Conservation (phyloP, 2,113 vertebrate genomes). For the Toxotes chatareus region DNA sequence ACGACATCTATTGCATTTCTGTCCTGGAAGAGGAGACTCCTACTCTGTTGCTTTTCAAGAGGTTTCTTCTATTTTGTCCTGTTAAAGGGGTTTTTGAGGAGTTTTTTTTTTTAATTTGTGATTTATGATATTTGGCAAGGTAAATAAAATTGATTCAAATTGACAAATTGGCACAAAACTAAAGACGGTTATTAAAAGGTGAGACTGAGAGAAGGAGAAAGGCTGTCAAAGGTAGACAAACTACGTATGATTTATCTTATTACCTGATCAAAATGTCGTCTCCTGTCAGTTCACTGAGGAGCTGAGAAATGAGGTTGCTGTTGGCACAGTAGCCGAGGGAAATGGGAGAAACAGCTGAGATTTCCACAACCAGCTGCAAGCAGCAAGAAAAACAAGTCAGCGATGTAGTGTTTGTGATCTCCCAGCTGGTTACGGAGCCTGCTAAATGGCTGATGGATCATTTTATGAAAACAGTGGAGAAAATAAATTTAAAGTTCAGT, state of each 20-base stretch:
- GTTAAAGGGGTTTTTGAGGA: no score
- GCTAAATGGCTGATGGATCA: neutral
- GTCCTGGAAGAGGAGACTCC: neutral
- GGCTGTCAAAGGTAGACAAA: neutral
- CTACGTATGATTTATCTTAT: neutral
- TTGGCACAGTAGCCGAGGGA: slow-evolving; percentile 90
- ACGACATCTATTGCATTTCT: neutral
- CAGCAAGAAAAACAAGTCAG: slow-evolving; percentile 25
- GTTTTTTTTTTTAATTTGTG: no score
- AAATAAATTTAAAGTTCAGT: neutral
- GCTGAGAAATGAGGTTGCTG: slow-evolving; percentile 88
- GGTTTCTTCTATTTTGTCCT: no score
- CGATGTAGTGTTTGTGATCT: neutral
- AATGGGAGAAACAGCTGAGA: slow-evolving; percentile 89
- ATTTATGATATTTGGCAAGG: no score
- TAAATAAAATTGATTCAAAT: no score
- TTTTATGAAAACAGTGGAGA: neutral
- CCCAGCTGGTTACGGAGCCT: neutral
- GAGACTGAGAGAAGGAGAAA: neutral
- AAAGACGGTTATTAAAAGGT: neutral
- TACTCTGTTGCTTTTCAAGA: neutral
- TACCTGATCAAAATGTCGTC: slow-evolving; percentile 95
- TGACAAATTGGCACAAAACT: neutral
- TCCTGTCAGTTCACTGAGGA: slow-evolving; percentile 92
- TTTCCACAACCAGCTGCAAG: slow-evolving; percentile 90